These are phyloP conservation scores for Sweltsa coloradensis DNA, from an alignment of 1,140 invertebrate genomes.

Conservation along the genomic window DNA sequence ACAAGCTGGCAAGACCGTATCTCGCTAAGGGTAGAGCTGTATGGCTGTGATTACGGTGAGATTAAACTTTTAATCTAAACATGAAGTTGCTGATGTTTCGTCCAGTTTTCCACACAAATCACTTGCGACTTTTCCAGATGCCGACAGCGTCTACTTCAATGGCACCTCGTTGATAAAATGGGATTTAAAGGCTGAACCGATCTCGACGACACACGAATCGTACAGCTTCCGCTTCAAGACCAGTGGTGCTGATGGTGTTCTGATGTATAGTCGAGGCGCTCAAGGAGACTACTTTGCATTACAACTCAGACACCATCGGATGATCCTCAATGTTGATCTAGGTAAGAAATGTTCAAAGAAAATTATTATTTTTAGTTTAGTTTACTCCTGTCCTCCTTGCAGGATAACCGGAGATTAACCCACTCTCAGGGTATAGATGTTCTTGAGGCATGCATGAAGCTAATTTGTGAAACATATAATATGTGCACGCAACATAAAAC, in stretches of 20 bases:
- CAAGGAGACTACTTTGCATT: constrained; percentile 90
- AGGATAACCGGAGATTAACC: too few species aligned
- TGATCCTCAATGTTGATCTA: constrained; percentile 82
- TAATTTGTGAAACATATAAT: too few species aligned
- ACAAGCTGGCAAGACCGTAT: constrained; percentile 92
- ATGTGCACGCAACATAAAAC: too few species aligned
- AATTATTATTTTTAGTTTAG: not conserved
- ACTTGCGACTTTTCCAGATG: constrained; percentile 42
- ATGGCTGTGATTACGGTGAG: constrained; percentile 88
- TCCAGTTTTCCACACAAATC: not conserved
- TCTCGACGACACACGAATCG: constrained; percentile 67
- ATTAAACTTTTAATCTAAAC: constrained; percentile 12
- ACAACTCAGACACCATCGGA: constrained; percentile 78
- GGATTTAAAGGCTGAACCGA: constrained; percentile 61
- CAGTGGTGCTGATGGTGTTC: constrained; percentile 71
- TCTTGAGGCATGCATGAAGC: too few species aligned
- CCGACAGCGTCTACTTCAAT: constrained; percentile 75
- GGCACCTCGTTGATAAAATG: constrained; percentile 62
- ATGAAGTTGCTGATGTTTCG: not conserved
- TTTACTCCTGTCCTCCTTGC: not conserved
- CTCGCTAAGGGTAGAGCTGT: constrained; percentile 84
- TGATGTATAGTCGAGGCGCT: constrained; percentile 85
- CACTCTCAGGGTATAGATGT: too few species aligned
- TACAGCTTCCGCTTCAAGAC: constrained; percentile 92
- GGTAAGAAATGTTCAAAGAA: constrained; percentile 34